phyloP scores from a whole-genome alignment of 2,888 invertebrate genomes.

The Baccha elongata region DNA sequence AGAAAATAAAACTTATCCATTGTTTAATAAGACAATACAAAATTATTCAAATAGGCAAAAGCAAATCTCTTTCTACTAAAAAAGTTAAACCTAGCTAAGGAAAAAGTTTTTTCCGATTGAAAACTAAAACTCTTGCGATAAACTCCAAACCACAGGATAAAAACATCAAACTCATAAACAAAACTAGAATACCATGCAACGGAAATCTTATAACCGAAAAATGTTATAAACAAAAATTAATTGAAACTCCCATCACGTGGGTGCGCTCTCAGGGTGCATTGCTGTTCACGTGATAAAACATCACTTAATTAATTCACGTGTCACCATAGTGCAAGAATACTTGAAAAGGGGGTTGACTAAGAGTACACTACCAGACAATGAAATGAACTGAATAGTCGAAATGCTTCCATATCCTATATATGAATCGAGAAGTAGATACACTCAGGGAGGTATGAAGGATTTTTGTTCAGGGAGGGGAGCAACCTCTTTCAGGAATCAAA shows the following conservation, averaged over 20 bases:
- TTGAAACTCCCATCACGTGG: conserved; percentile 68
- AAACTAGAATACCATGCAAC: conserved; percentile 40
- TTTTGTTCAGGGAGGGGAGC: no score
- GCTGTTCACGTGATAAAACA: conserved; percentile 68
- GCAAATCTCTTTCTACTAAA: neutral
- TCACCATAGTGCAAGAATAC: conserved; percentile 63
- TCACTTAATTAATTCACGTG: conserved; percentile 71
- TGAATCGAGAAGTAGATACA: conserved; percentile 17
- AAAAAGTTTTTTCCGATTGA: neutral
- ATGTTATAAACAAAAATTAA: conserved; percentile 66
- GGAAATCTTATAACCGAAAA: conserved; percentile 61
- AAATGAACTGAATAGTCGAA: conserved; percentile 64
- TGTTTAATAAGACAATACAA: neutral
- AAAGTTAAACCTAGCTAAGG: neutral
- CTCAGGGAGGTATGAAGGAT: no score
- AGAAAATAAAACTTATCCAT: neutral
- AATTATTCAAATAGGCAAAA: neutral
- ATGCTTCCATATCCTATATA: conserved; percentile 22
- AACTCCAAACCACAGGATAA: neutral
- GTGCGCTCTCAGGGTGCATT: conserved; percentile 50
- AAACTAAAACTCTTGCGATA: conserved; percentile 4
- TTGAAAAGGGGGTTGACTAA: conserved; percentile 52
- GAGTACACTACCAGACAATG: conserved; percentile 39
- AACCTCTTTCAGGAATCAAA: no score
- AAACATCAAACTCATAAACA: conserved; percentile 23